Conservation (phyloP, 1,140 invertebrate species). For the Manduca sexta region DNA sequence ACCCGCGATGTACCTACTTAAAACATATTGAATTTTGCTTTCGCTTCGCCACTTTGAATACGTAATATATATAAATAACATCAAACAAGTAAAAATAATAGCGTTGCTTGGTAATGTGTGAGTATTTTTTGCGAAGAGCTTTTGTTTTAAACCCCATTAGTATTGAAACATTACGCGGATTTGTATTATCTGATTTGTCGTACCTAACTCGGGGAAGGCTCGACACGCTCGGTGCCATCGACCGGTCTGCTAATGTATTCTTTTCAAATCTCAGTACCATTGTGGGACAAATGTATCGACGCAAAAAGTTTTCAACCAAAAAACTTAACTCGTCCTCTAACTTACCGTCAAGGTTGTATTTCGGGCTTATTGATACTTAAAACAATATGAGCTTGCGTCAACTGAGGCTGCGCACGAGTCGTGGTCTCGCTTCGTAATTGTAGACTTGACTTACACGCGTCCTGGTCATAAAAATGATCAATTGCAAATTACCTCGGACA, state of each 20-base stretch:
- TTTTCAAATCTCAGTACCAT: slow-evolving; percentile 51
- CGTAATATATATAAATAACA: too few relatives aligned
- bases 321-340: slow-evolving; percentile 45
- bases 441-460: slow-evolving; percentile 33
- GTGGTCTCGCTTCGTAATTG: slow-evolving; percentile 35
- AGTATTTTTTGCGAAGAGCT: slow-evolving; percentile 1
- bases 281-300: slow-evolving; percentile 52
- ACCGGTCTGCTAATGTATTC: slow-evolving; percentile 54
- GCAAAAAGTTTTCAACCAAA: slow-evolving; percentile 52
- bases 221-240: slow-evolving; percentile 18
- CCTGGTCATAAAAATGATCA: slow-evolving; percentile 13
- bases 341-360: slow-evolving; percentile 40
- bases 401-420: slow-evolving; percentile 23
- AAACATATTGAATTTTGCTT: too few relatives aligned
- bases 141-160: slow-evolving; percentile 6
- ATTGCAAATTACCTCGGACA: too few relatives aligned
- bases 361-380: slow-evolving; percentile 38
- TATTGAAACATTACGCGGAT: slow-evolving; percentile 7
- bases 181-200: slow-evolving; percentile 7
- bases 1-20: too few relatives aligned
- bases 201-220: background rate
- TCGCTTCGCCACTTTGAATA: too few relatives aligned
- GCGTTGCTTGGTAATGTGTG: background rate
- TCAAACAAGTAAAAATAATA: too few relatives aligned
- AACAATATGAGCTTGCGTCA: slow-evolving; percentile 34